A percentile compares a stretch with the other conserved stretches of the same genome.
These are phyloP conservation scores for Branchinecta lynchi DNA, from an alignment of 1,140 invertebrate genomes.

Conservation along the genomic window DNA sequence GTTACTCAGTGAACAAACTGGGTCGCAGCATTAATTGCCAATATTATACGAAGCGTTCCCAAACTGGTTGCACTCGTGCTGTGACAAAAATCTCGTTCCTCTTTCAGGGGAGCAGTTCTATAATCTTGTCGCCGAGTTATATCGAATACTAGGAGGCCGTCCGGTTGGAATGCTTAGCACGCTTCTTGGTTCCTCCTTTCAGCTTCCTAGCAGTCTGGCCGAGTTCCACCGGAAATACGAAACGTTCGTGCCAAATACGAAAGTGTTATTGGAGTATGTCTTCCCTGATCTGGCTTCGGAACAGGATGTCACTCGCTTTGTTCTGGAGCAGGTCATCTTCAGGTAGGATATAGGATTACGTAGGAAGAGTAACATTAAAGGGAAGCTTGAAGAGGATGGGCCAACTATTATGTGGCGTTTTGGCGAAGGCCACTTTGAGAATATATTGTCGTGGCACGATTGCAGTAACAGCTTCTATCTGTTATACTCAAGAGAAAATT, in stretches of 20 bases:
- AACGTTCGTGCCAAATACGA: neutral
- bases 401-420: no score
- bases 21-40: no score
- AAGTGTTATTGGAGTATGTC: neutral
- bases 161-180: neutral
- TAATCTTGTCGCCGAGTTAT: neutral
- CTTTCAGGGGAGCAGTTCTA: neutral
- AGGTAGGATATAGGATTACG: constrained; percentile 8
- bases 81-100: neutral
- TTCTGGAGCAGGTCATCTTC: neutral
- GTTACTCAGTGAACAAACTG: no score
- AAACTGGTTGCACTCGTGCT: no score
- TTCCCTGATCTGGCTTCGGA: neutral
- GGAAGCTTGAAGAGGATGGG: no score
- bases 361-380: no score
- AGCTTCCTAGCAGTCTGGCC: neutral
- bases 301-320: neutral
- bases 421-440: no score
- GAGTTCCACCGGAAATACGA: neutral
- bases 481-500: no score
- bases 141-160: neutral
- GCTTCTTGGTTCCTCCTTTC: neutral
- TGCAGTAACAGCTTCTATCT: no score
- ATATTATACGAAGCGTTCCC: no score
- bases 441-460: no score